A percentile compares a stretch with the other conserved stretches of the same genome.
phyloP scores from a whole-genome alignment of 2,113 vertebrate species.

The Mungos mungo region DNA sequence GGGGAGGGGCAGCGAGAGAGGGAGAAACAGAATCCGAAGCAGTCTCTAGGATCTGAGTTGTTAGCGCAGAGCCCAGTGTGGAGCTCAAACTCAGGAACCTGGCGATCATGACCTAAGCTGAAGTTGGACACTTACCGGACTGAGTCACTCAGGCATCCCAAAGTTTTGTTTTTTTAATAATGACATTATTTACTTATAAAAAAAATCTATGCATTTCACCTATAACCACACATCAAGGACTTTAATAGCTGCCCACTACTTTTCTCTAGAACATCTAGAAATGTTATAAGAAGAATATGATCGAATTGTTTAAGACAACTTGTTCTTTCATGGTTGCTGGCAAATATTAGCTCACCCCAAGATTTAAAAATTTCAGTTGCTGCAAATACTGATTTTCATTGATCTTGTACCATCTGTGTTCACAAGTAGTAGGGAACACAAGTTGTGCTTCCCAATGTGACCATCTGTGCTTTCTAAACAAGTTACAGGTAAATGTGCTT shows the following conservation, averaged over 20 bases:
- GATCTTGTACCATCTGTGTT: neutral
- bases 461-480: neutral
- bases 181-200: neutral
- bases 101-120: too few relatives aligned
- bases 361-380: neutral
- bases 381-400: neutral
- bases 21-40: too few relatives aligned
- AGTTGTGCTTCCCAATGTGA: neutral
- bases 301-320: neutral
- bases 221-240: neutral
- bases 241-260: neutral
- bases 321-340: neutral
- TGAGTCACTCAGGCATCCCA: too few relatives aligned
- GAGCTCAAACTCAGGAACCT: too few relatives aligned
- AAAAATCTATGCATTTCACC: neutral
- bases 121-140: too few relatives aligned
- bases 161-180: neutral
- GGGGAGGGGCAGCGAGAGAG: too few relatives aligned
- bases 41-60: too few relatives aligned
- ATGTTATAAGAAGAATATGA: neutral
- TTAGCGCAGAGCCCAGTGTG: too few relatives aligned
- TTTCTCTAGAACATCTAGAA: constrained; percentile 43
- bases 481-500: neutral
- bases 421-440: neutral
- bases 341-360: neutral